A percentile compares a stretch with the other conserved stretches of the same genome.
Evolutionary conservation across 2,113 vertebrate species (phyloP).

Genomic region (Varanus salvator): DNA sequence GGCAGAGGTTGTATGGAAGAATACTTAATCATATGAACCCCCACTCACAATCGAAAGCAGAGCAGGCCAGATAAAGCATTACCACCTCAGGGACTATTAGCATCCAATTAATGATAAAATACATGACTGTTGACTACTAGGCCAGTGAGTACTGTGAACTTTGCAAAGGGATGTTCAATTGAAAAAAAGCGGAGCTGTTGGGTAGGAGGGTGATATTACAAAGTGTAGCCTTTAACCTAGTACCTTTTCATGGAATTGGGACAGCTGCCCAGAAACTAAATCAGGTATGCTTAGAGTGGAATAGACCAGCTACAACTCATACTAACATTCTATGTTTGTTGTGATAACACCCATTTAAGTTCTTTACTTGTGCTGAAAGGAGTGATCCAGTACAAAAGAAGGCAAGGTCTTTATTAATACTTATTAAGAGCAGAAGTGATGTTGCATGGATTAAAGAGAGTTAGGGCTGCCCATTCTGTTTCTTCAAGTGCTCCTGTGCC

Average conservation of each 20-base stretch:
- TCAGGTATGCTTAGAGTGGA: background rate
- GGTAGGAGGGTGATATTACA: background rate
- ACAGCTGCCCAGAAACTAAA: background rate
- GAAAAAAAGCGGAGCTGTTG: background rate
- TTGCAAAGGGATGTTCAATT: background rate
- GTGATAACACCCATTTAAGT: background rate
- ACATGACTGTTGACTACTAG: background rate
- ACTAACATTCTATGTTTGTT: background rate
- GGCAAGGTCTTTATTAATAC: background rate
- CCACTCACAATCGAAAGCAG: background rate
- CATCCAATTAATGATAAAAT: background rate
- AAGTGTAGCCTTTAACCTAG: slow-evolving; percentile 10
- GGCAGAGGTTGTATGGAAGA: background rate
- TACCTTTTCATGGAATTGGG: background rate
- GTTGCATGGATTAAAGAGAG: background rate
- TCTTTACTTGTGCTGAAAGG: background rate
- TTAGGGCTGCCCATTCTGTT: background rate
- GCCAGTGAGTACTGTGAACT: background rate
- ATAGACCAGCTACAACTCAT: background rate
- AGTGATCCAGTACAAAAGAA: background rate
- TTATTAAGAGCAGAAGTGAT: background rate
- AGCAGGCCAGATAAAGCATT: too few species aligned
- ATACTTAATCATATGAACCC: background rate
- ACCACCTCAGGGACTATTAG: background rate
- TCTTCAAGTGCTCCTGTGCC: background rate